These are phyloP conservation scores for Listrodromus nycthemerus DNA, from an alignment of 2,888 invertebrate genomes.

Conservation along the genomic window DNA sequence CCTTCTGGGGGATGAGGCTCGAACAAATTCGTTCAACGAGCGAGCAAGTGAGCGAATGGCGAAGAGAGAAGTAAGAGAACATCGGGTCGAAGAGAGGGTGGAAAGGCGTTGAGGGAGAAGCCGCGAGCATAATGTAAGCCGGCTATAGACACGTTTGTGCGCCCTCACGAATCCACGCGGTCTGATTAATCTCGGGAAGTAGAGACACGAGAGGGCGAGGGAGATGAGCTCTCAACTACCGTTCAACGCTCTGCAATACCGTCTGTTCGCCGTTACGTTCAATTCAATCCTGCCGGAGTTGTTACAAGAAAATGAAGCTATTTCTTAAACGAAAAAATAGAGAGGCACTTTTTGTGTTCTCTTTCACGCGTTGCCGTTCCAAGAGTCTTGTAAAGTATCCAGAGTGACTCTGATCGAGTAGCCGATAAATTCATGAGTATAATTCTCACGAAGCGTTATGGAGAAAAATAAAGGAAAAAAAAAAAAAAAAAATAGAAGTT, in stretches of 20 bases:
- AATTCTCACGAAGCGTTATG: no score
- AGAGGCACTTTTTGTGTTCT: neutral
- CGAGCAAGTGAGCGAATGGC: constrained; percentile 33
- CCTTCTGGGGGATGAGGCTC: constrained; percentile 40
- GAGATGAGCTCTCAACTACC: constrained; percentile 39
- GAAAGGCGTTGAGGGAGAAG: constrained; percentile 59
- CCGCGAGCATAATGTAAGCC: constrained; percentile 42
- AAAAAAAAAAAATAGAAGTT: neutral
- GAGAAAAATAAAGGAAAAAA: neutral
- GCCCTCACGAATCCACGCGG: constrained; percentile 65
- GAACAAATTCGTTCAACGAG: constrained; percentile 66
- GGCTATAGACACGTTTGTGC: constrained; percentile 47
- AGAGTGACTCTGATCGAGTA: neutral
- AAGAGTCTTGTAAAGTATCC: constrained; percentile 44
- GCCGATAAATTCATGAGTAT: constrained; percentile 13
- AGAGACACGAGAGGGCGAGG: constrained; percentile 39
- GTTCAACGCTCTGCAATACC: constrained; percentile 39
- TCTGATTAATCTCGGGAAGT: constrained; percentile 76
- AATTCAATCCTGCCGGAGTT: constrained; percentile 55
- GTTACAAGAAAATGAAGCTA: constrained; percentile 50
- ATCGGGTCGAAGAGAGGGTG: constrained; percentile 52
- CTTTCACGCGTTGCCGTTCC: neutral
- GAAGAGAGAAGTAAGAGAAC: constrained; percentile 50
- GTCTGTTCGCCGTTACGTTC: constrained; percentile 48
- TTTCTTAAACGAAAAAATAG: constrained; percentile 31